Base-by-base conservation (phyloP, 2,797 vertebrate genomes). In the Menidia menidia region DNA sequence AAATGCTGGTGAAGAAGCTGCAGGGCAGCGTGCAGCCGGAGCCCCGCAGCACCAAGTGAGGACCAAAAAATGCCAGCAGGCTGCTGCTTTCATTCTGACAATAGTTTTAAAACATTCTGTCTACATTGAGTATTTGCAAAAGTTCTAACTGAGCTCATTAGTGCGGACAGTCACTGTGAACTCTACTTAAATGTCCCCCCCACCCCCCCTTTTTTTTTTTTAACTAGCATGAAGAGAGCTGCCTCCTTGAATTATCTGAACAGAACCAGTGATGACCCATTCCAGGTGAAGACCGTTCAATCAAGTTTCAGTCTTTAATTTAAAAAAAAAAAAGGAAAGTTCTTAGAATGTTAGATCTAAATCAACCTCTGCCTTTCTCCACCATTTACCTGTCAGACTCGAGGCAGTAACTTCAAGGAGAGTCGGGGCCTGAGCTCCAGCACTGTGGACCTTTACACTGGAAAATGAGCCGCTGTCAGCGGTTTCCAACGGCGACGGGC, bases 1-100 rank as follows among this genome's bases (percentile, higher is more conserved):
- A 99, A 86, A 87, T 98, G 89, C 85, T 99, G 86, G 98, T 99
- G 87, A 97, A 97, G 93, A 99, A 97, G 56, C 95, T 99, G 54
- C 98, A 99, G 87, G 96, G 96, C 58, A 96, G 94, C 0, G 95
- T 90, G 8, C 95, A 96, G 0, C 92, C 95, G 48, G 93, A 97
- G 45, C 94, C 95, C 30, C 96, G 95, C 86, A 96, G 72, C 83
- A 93, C 87, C 59, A 92, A 89, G 94, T 94, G 25, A 25, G 25
- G 25, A 25, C 25, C 1, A 25, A 25, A 25, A 25, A 25, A 25
- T 25, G 25, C 25, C 25, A 25, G 25, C 25, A 25, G 25, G 25
- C 25, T 25, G 25, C 25, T 25, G 1, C 25, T 25, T 25, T 25
- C 25, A 25, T 25, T 25, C 25, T 25, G 25, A 25, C 25, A 25